Conservation (phyloP, 2,888 invertebrate species). For the Plagodis dolabraria region DNA sequence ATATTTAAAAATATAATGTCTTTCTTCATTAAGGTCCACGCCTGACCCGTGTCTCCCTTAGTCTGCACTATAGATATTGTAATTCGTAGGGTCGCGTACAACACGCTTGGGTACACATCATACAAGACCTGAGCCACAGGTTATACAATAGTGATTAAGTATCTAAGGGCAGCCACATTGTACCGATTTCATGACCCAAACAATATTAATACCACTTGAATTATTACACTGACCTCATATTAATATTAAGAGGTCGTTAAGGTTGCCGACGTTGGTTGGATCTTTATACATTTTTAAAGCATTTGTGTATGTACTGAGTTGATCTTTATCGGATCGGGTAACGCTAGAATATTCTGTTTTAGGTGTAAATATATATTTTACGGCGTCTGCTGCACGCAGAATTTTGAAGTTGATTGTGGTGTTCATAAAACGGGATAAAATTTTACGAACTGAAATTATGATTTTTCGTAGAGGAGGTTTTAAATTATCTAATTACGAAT, state of each 20-base stretch:
- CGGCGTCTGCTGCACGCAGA: conserved; percentile 18
- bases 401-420: conserved; percentile 16
- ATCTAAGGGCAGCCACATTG: conserved; percentile 14
- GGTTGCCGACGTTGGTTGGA: conserved; percentile 10
- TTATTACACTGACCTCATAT: conserved; percentile 25
- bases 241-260: conserved; percentile 20
- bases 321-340: conserved; percentile 19
- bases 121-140: conserved; percentile 6
- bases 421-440: conserved; percentile 25
- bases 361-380: conserved; percentile 23
- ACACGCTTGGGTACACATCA: conserved; percentile 21
- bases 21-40: not conserved
- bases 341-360: conserved; percentile 10
- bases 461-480: conserved; percentile 4
- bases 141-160: no score
- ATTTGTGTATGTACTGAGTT: conserved; percentile 7
- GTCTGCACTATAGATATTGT: not conserved
- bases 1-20: no score
- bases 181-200: conserved; percentile 18
- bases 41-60: conserved; percentile 9
- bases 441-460: conserved; percentile 6
- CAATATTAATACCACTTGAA: conserved; percentile 25
- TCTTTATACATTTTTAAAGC: conserved; percentile 24
- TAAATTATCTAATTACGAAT: conserved; percentile 2
- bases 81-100: conserved; percentile 23